Conservation (phyloP, 1,140 invertebrate genomes). For the Hermatobates lingyangjiaoensis region DNA sequence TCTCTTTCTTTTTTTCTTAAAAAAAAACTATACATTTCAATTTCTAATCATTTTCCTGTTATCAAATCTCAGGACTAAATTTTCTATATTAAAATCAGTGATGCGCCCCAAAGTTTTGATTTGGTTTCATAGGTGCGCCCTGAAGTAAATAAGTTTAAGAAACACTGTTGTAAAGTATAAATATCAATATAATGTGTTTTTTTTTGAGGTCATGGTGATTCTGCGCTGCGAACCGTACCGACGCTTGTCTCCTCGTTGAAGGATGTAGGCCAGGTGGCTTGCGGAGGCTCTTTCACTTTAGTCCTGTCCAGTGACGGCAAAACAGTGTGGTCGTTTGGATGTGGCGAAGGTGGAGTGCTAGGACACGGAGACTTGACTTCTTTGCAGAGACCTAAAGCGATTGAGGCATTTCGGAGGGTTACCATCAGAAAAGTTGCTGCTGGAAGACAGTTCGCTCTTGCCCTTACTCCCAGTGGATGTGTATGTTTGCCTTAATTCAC, state of each 20-base stretch:
- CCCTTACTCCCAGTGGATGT: constrained; percentile 33
- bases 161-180: too few relatives aligned
- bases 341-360: constrained; percentile 37
- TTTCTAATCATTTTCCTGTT: too few relatives aligned
- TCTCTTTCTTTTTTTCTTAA: too few relatives aligned
- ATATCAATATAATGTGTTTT: too few relatives aligned
- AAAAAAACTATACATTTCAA: too few relatives aligned
- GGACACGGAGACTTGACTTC: constrained; percentile 37
- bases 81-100: too few relatives aligned
- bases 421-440: constrained; percentile 37
- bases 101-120: too few relatives aligned
- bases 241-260: constrained; percentile 35
- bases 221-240: constrained; percentile 31
- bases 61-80: too few relatives aligned
- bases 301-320: constrained; percentile 38
- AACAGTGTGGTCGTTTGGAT: constrained; percentile 45
- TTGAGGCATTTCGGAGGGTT: constrained; percentile 39
- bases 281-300: constrained; percentile 41
- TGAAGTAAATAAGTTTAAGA: too few relatives aligned
- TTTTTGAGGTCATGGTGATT: constrained; percentile 31
- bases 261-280: constrained; percentile 37
- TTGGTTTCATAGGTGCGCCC: too few relatives aligned
- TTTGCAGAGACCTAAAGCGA: constrained; percentile 35
- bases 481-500: constrained; percentile 9
- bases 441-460: constrained; percentile 37